Conservation (phyloP, 2,888 invertebrate genomes). For the Mamestra brassicae region DNA sequence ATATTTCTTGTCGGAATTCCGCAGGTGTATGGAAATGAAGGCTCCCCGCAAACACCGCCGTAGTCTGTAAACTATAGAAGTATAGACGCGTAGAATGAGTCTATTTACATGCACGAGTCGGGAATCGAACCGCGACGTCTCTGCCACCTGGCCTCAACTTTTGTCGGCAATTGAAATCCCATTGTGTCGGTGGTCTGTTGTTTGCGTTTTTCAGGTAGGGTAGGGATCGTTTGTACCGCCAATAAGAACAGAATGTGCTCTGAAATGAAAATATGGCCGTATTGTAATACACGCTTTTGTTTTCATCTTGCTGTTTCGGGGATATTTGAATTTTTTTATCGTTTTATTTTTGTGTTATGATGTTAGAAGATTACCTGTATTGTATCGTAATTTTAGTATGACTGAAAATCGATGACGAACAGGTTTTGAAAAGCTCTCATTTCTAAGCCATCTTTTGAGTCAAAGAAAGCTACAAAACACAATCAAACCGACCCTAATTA, state of each 20-base stretch:
- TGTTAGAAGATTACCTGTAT: conserved; percentile 8
- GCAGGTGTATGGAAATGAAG: conserved; percentile 62
- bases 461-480: conserved; percentile 12
- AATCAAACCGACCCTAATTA: conserved; percentile 7
- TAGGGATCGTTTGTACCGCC: conserved; percentile 54
- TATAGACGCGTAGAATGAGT: conserved; percentile 60
- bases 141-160: conserved; percentile 63
- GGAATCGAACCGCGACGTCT: conserved; percentile 68
- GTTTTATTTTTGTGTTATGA: conserved; percentile 22
- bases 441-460: not conserved
- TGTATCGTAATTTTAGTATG: too few relatives aligned
- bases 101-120: conserved; percentile 67
- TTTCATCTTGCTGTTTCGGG: conserved; percentile 47
- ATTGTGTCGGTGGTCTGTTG: conserved; percentile 62
- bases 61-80: conserved; percentile 25
- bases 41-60: conserved; percentile 29
- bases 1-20: conserved; percentile 45
- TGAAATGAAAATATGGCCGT: conserved; percentile 44
- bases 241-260: conserved; percentile 51
- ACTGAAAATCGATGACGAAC: not conserved
- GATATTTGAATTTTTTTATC: conserved; percentile 36
- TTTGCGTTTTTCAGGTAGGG: conserved; percentile 53
- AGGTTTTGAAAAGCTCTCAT: not conserved
- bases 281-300: conserved; percentile 52
- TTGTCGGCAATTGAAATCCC: conserved; percentile 64